Conservation (phyloP, 1,140 invertebrate species). For the Sitobion miscanthi region DNA sequence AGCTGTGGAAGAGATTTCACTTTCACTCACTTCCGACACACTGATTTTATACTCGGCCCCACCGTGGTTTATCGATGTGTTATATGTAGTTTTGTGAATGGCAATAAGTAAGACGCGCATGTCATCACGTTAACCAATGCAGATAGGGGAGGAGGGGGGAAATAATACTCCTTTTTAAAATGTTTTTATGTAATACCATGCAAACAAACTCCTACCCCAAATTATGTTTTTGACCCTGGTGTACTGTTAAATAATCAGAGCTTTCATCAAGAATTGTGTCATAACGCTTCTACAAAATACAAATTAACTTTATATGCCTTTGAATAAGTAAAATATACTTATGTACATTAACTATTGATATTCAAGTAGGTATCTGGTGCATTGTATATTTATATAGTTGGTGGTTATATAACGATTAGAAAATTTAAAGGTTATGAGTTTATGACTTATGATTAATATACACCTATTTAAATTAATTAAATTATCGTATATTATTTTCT, state of each 20-base stretch:
- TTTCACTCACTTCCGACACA: constrained; percentile 53
- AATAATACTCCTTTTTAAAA: not conserved
- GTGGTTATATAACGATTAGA: not conserved
- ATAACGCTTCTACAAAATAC: not conserved
- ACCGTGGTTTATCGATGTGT: not conserved
- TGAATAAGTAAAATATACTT: not conserved
- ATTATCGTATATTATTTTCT: not conserved
- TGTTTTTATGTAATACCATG: not conserved
- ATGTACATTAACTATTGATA: not conserved
- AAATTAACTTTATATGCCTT: not conserved
- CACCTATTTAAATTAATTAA: not conserved
- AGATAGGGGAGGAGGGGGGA: not conserved
- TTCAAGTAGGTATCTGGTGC: not conserved
- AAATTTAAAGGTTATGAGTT: not conserved
- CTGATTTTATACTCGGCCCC: constrained; percentile 51
- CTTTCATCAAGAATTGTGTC: not conserved
- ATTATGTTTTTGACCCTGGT: not conserved
- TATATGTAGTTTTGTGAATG: constrained; percentile 27
- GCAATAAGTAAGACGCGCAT: not conserved
- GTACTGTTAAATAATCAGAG: not conserved
- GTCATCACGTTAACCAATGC: not conserved
- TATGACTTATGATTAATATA: not conserved
- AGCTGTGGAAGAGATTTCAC: constrained; percentile 40
- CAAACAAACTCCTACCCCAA: not conserved
- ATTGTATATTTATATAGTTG: not conserved